Percentiles rank a stretch among this genome's conserved stretches.
Evolutionary conservation across 2,113 vertebrate genomes (phyloP).

Genomic region (Ictalurus punctatus): DNA sequence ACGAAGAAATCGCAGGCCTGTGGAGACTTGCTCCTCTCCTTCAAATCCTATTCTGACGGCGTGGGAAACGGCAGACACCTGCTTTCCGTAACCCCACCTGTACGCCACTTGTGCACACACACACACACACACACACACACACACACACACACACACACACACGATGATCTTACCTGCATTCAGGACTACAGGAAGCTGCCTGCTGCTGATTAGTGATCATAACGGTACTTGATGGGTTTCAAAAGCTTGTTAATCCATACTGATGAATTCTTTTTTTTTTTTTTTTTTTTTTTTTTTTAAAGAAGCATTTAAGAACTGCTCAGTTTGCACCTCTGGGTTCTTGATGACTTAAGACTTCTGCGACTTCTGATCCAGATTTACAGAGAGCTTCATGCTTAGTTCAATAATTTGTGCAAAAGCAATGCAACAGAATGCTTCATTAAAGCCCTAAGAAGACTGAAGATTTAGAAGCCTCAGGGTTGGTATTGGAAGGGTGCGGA

Average conservation of each 20-base stretch:
- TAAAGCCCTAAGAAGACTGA: slow-evolving; percentile 18
- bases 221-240: slow-evolving; percentile 21
- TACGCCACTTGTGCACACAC: slow-evolving; percentile 60
- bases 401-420: background rate
- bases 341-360: background rate
- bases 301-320: background rate
- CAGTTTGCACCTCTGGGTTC: background rate
- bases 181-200: background rate
- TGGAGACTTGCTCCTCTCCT: slow-evolving; percentile 76
- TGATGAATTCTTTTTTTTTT: background rate
- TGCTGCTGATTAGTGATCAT: background rate
- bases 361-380: background rate
- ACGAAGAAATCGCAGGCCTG: slow-evolving; percentile 73
- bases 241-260: background rate
- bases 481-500: slow-evolving; percentile 33
- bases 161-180: slow-evolving; percentile 56
- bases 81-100: slow-evolving; percentile 90
- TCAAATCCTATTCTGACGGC: slow-evolving; percentile 79
- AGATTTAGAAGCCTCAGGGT: slow-evolving; percentile 50
- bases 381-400: background rate
- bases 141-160: slow-evolving; percentile 36
- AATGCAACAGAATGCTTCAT: background rate
- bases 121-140: slow-evolving; percentile 35
- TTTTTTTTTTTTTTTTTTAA: background rate
- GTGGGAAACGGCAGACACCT: slow-evolving; percentile 89